Percentiles rank a stretch among this genome's conserved stretches.
phyloP scores from a whole-genome alignment of 2,797 vertebrate genomes.

The Psittacula derbiana region DNA sequence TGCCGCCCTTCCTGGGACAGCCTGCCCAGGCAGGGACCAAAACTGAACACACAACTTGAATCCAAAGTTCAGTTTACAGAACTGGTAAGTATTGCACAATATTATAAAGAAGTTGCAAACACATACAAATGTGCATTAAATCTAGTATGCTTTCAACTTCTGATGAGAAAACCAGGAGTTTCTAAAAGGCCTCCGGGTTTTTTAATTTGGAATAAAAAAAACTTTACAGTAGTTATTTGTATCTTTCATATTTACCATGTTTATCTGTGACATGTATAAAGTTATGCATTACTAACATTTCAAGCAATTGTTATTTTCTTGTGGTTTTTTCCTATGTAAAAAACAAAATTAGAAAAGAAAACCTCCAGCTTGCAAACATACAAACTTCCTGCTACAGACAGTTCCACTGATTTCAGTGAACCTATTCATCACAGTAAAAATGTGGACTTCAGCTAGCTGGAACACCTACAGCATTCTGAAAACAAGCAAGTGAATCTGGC shows the following conservation, averaged over 20 bases:
- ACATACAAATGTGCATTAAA: neutral
- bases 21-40: neutral
- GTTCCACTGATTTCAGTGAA: neutral
- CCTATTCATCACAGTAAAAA: neutral
- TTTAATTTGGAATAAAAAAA: neutral
- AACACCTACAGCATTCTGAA: neutral
- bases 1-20: neutral
- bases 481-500: neutral
- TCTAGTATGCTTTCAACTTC: neutral
- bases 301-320: neutral
- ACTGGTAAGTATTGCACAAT: neutral
- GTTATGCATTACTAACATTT: neutral
- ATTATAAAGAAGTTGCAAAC: neutral
- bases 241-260: neutral
- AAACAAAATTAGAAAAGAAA: neutral
- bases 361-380: neutral
- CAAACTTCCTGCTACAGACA: neutral
- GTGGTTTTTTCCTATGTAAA: neutral
- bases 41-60: neutral
- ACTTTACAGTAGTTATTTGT: neutral
- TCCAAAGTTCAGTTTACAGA: neutral
- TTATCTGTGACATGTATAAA: neutral
- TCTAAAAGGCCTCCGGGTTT: neutral
- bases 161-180: neutral
- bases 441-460: neutral